Evolutionary conservation across 2,797 vertebrate genomes (phyloP).

Genomic region (Capromys pilorides): DNA sequence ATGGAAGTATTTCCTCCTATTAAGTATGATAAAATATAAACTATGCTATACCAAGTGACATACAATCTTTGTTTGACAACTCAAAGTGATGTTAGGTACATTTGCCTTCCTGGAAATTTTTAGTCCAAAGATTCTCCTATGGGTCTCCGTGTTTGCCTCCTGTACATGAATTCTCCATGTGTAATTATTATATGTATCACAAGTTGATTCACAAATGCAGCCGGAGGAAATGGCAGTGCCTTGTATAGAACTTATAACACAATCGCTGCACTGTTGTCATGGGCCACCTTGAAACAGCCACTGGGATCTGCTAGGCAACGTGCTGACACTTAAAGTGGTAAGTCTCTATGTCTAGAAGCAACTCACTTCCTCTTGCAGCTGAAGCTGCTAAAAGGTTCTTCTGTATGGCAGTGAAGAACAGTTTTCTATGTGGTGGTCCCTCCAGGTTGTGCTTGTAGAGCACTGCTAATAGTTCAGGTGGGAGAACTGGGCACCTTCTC

Average conservation of each 20-base stretch:
- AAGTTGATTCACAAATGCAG: neutral
- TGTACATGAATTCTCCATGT: neutral
- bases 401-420: neutral
- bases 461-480: neutral
- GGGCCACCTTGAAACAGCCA: neutral
- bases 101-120: neutral
- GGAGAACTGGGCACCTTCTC: neutral
- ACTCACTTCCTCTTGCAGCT: neutral
- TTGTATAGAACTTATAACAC: neutral
- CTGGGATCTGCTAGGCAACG: neutral
- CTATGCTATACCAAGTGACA: neutral
- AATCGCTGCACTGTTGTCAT: neutral
- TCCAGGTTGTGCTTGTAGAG: neutral
- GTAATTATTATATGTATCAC: neutral
- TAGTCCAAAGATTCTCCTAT: neutral
- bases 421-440: neutral
- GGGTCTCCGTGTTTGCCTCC: neutral
- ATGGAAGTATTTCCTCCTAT: conserved; percentile 51
- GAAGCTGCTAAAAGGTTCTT: neutral
- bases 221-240: neutral
- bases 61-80: conserved; percentile 12
- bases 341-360: neutral
- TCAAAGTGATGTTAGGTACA: neutral
- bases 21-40: conserved; percentile 25
- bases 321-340: neutral